These are phyloP conservation scores for Neodiprion virginianus DNA, from an alignment of 1,140 invertebrate genomes.

Conservation along the genomic window DNA sequence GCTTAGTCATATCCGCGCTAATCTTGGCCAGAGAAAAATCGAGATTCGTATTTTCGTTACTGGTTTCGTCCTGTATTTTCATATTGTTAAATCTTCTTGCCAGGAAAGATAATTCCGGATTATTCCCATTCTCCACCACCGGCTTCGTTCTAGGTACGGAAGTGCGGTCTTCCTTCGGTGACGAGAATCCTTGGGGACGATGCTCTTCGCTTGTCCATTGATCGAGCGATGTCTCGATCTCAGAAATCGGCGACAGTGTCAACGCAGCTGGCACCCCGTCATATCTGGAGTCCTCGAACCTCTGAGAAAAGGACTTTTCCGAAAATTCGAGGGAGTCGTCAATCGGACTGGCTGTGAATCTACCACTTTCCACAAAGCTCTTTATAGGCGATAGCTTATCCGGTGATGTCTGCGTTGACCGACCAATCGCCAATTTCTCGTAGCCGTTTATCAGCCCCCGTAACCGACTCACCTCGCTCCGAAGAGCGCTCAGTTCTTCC, in stretches of 20 bases:
- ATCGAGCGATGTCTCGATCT: conserved; percentile 19
- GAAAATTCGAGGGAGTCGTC: conserved; percentile 32
- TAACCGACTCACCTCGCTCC: conserved; percentile 38
- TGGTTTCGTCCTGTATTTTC: neutral
- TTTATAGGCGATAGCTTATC: conserved; percentile 16
- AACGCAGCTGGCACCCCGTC: conserved; percentile 16
- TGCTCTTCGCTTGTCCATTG: neutral
- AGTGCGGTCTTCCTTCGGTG: neutral
- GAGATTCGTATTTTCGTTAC: neutral
- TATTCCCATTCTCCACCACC: neutral
- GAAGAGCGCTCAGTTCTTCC: conserved; percentile 34
- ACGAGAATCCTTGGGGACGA: neutral
- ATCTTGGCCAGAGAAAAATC: neutral
- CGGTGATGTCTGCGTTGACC: conserved; percentile 40
- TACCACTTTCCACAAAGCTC: conserved; percentile 31
- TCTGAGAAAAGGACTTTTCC: conserved; percentile 19
- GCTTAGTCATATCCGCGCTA: neutral
- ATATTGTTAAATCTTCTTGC: neutral
- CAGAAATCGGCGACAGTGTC: conserved; percentile 26
- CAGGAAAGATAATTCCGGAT: neutral
- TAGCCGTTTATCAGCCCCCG: conserved; percentile 26
- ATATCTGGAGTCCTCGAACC: conserved; percentile 18
- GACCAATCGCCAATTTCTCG: conserved; percentile 18
- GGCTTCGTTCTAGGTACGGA: neutral
- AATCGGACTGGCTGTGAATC: conserved; percentile 33